These are phyloP conservation scores for Phaonia tiefii DNA, from an alignment of 2,888 invertebrate genomes.

Conservation along the genomic window DNA sequence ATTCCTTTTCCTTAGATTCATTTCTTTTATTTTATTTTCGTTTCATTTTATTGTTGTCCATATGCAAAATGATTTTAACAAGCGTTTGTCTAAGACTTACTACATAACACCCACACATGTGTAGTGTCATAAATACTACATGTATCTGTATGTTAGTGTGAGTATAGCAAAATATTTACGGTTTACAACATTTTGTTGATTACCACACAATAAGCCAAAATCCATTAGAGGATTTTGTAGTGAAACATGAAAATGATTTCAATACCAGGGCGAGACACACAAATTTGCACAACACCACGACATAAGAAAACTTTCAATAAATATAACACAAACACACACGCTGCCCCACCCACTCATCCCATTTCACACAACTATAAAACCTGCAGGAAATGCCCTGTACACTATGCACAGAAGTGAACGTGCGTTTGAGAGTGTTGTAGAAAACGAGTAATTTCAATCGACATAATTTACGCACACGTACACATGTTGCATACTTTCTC, in stretches of 20 bases:
- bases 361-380: no score
- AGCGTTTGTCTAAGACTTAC: background rate
- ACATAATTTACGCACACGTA: no score
- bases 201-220: slow-evolving; percentile 66
- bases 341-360: background rate
- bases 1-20: background rate
- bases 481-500: no score
- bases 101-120: background rate
- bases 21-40: background rate
- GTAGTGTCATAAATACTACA: no score
- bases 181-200: slow-evolving; percentile 60
- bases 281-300: slow-evolving; percentile 28
- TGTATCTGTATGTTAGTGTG: slow-evolving; percentile 2
- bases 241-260: slow-evolving; percentile 66
- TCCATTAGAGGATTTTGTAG: slow-evolving; percentile 63
- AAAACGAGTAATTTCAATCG: no score
- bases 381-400: no score
- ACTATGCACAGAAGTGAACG: no score
- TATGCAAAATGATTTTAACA: slow-evolving; percentile 1
- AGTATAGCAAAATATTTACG: slow-evolving; percentile 21
- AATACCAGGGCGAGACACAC: slow-evolving; percentile 42
- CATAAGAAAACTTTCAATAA: slow-evolving; percentile 8
- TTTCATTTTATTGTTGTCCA: slow-evolving; percentile 4
- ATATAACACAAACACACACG: slow-evolving; percentile 21
- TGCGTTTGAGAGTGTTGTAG: no score